Conservation (phyloP, 2,888 invertebrate genomes). For the Leucoma salicis region DNA sequence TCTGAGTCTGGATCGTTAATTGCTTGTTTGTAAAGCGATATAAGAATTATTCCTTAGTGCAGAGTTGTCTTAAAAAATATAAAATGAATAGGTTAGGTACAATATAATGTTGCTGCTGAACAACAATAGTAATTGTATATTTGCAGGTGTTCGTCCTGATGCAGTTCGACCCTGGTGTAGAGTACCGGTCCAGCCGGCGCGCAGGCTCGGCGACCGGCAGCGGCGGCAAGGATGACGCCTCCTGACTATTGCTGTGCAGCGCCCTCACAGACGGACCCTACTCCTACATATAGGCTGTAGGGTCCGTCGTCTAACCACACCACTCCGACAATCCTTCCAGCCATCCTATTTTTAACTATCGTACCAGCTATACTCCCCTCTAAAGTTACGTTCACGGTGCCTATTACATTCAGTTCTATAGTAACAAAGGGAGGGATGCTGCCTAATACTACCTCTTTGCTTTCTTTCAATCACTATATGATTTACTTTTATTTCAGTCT, state of each 20-base stretch:
- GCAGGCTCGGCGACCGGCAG: constrained; percentile 62
- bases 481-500: constrained; percentile 32
- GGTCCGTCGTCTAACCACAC: constrained; percentile 36
- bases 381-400: constrained; percentile 29
- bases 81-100: too few species aligned
- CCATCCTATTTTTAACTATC: constrained; percentile 9
- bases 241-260: constrained; percentile 99
- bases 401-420: constrained; percentile 12
- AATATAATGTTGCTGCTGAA: too few species aligned
- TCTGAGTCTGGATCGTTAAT: too few species aligned
- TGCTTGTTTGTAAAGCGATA: too few species aligned
- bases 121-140: too few species aligned
- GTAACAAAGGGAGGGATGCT: constrained; percentile 27
- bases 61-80: too few species aligned
- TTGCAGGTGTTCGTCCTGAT: constrained; percentile 96
- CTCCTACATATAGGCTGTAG: constrained; percentile 89
- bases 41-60: too few species aligned
- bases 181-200: constrained; percentile 94
- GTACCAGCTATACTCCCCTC: constrained; percentile 25
- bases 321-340: constrained; percentile 52
- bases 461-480: constrained; percentile 36
- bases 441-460: constrained; percentile 25
- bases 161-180: constrained; percentile 99
- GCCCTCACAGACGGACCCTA: constrained; percentile 99
- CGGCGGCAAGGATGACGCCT: constrained; percentile 93